A percentile compares a stretch with the other conserved stretches of the same genome.
Conservation (phyloP, 2,888 invertebrate genomes). For the Tricholauxania praeusta region DNA sequence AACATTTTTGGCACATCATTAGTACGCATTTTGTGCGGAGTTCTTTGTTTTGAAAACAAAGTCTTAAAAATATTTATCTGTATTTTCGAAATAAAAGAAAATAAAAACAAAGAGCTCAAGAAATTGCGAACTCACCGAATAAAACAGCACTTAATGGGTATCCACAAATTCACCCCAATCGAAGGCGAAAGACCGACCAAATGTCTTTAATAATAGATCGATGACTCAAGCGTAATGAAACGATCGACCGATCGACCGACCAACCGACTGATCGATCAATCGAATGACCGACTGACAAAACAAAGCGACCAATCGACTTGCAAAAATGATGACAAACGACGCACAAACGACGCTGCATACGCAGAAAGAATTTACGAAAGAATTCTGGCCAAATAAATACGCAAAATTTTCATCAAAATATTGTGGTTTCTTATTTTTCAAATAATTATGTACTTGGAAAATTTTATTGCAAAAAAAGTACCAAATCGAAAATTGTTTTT, state of each 20-base stretch:
- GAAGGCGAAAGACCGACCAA: slow-evolving; percentile 41
- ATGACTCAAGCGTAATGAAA: slow-evolving; percentile 54
- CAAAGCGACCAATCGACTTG: not conserved
- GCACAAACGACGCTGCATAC: not conserved
- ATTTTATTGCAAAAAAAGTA: slow-evolving; percentile 6
- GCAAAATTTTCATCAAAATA: not conserved
- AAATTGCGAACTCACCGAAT: slow-evolving; percentile 28
- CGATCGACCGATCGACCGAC: slow-evolving; percentile 26
- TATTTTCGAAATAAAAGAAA: slow-evolving; percentile 14
- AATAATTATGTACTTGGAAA: slow-evolving; percentile 4
- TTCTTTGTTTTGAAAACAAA: too few species aligned
- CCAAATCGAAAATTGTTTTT: not conserved
- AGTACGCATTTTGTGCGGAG: too few species aligned
- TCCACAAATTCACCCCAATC: slow-evolving; percentile 37
- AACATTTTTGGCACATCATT: too few species aligned
- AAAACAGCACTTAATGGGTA: slow-evolving; percentile 21
- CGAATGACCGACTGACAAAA: not conserved
- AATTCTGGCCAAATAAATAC: not conserved
- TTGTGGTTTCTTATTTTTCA: not conserved
- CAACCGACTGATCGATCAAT: not conserved
- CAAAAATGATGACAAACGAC: not conserved
- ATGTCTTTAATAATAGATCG: slow-evolving; percentile 53
- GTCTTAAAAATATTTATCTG: too few species aligned
- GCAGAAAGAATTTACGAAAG: not conserved
- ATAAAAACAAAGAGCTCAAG: slow-evolving; percentile 13